Evolutionary conservation across 2,888 invertebrate species (phyloP).

Genomic region (Sesia bembeciformis): DNA sequence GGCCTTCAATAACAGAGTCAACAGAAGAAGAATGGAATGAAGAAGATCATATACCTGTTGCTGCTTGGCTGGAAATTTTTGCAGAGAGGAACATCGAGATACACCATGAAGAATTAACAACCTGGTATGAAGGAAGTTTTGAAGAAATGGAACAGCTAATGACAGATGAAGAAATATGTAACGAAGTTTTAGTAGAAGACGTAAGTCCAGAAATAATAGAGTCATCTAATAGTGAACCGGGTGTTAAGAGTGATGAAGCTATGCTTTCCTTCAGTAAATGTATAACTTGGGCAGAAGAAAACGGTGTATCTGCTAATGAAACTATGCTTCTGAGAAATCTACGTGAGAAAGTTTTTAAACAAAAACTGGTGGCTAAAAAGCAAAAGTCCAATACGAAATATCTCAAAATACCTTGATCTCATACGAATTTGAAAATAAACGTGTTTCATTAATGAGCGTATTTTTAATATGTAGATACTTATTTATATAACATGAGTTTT

Average conservation of each 20-base stretch:
- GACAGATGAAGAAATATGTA: too few relatives aligned
- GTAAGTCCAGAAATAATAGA: too few relatives aligned
- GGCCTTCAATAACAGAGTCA: slow-evolving; percentile 19
- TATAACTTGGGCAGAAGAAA: slow-evolving; percentile 23
- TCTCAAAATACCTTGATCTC: slow-evolving; percentile 17
- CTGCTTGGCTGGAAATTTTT: too few relatives aligned
- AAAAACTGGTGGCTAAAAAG: slow-evolving; percentile 18
- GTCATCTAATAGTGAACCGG: too few relatives aligned
- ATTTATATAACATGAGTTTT: slow-evolving; percentile 3
- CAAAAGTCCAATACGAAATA: slow-evolving; percentile 18
- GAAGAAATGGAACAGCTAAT: too few relatives aligned
- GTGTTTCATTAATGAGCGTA: neutral
- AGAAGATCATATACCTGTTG: too few relatives aligned
- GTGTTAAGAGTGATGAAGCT: slow-evolving; percentile 6
- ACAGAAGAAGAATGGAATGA: slow-evolving; percentile 11
- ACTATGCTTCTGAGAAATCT: slow-evolving; percentile 19
- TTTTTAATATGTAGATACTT: slow-evolving; percentile 5
- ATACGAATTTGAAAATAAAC: too few relatives aligned
- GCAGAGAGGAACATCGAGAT: too few relatives aligned
- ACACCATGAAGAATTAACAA: too few relatives aligned
- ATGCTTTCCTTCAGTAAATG: slow-evolving; percentile 23
- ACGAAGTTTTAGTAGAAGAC: too few relatives aligned
- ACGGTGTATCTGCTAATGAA: slow-evolving; percentile 18
- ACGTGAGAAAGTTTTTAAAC: slow-evolving; percentile 17
- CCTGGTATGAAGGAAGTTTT: too few relatives aligned